A percentile compares a stretch with the other conserved stretches of the same genome.
These are phyloP conservation scores for Ephydatia muelleri DNA, from an alignment of 37 sponge, comb jelly and placozoan genomes.

Conservation along the genomic window DNA sequence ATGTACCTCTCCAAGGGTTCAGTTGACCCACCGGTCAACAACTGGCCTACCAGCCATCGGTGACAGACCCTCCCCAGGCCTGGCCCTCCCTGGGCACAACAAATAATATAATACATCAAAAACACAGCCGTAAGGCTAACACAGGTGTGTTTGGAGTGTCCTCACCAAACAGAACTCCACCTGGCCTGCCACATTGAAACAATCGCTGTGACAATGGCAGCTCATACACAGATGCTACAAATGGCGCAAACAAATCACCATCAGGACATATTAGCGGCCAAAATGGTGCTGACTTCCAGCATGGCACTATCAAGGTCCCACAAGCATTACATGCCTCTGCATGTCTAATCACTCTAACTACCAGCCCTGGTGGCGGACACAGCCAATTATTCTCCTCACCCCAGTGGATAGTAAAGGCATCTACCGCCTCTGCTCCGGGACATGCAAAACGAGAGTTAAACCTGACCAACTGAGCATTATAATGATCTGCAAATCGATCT, in stretches of 20 bases:
- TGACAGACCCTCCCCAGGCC: no score
- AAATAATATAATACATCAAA: no score
- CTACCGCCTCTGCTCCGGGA: constrained; percentile 26
- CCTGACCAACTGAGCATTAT: constrained; percentile 15
- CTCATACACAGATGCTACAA: no score
- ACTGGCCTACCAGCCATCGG: no score
- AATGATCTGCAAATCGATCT: constrained; percentile 18
- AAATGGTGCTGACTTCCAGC: constrained; percentile 46
- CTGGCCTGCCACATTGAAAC: not conserved
- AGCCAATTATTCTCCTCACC: constrained; percentile 33
- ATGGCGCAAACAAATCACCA: not conserved
- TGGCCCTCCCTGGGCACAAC: no score
- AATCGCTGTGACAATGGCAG: no score
- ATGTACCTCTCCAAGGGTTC: no score
- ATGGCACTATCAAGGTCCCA: constrained; percentile 38
- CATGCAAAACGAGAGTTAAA: constrained; percentile 20
- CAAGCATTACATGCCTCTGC: not conserved
- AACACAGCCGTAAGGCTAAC: constrained; percentile 6
- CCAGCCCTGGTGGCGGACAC: constrained; percentile 22
- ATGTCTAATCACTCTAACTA: constrained; percentile 22
- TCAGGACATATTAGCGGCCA: constrained; percentile 39
- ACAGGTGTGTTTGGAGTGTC: constrained; percentile 10
- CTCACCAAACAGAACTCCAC: not conserved
- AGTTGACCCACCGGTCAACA: no score
- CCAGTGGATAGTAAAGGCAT: constrained; percentile 50